Evolutionary conservation across 2,888 invertebrate species (phyloP).

Genomic region (Melieria picta): DNA sequence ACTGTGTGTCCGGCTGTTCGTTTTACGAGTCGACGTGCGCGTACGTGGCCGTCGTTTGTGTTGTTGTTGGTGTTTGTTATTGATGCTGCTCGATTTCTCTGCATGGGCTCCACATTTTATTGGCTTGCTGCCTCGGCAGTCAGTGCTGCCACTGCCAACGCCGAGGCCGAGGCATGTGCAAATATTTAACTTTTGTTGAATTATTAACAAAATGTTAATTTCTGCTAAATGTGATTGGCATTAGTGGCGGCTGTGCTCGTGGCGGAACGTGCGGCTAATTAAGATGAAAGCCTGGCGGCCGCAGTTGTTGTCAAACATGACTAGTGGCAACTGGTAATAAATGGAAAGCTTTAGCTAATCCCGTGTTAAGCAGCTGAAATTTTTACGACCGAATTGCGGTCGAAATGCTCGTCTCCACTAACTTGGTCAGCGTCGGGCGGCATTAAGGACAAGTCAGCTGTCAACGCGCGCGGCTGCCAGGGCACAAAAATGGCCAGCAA

Average conservation of each 20-base stretch:
- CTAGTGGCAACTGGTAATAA: too few relatives aligned
- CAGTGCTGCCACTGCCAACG: slow-evolving; percentile 4
- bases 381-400: too few relatives aligned
- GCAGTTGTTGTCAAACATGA: too few relatives aligned
- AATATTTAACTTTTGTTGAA: slow-evolving; percentile 29
- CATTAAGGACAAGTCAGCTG: too few relatives aligned
- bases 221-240: slow-evolving; percentile 26
- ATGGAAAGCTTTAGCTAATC: too few relatives aligned
- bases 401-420: too few relatives aligned
- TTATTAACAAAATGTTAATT: slow-evolving; percentile 33
- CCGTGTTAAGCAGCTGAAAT: too few relatives aligned
- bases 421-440: too few relatives aligned
- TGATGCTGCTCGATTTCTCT: neutral
- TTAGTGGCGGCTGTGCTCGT: neutral
- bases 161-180: neutral
- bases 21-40: too few relatives aligned
- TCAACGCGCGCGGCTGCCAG: too few relatives aligned
- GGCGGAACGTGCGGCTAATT: slow-evolving; percentile 26
- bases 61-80: neutral
- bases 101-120: slow-evolving; percentile 1
- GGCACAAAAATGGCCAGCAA: too few relatives aligned
- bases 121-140: slow-evolving; percentile 1
- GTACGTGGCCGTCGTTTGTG: neutral
- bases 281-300: slow-evolving; percentile 21
- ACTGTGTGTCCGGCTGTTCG: too few relatives aligned